Conservation (phyloP, 2,888 invertebrate species). For the Drosophila anceps region DNA sequence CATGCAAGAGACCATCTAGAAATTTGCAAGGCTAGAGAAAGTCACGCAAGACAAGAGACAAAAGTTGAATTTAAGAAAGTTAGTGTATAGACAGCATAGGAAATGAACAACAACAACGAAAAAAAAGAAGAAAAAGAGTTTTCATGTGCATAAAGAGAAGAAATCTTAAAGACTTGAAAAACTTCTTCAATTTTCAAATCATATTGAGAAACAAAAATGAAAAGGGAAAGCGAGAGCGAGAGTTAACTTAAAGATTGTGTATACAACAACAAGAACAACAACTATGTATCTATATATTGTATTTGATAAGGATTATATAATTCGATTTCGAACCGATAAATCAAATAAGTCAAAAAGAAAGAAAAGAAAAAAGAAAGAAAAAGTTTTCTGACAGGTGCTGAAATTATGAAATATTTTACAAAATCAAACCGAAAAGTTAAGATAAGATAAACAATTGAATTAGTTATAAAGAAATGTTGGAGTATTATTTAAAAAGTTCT, state of each 20-base stretch:
- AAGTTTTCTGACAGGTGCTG: constrained; percentile 65
- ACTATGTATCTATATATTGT: constrained; percentile 76
- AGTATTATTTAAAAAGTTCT: constrained; percentile 66
- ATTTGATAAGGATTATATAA: constrained; percentile 56
- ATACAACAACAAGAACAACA: constrained; percentile 83
- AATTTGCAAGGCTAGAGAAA: constrained; percentile 66
- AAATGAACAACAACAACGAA: constrained; percentile 8
- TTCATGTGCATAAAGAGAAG: constrained; percentile 5
- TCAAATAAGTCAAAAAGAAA: constrained; percentile 21
- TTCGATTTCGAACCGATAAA: constrained; percentile 53
- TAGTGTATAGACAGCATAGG: constrained; percentile 31
- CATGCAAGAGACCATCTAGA: constrained; percentile 76
- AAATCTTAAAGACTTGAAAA: not conserved
- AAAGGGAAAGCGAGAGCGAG: constrained; percentile 11
- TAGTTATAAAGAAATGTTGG: constrained; percentile 45
- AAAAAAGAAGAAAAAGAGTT: not conserved
- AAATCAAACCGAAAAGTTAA: constrained; percentile 27
- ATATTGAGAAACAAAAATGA: constrained; percentile 18
- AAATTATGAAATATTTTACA: constrained; percentile 68
- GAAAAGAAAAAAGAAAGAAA: constrained; percentile 31
- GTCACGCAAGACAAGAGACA: constrained; percentile 72
- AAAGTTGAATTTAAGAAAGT: constrained; percentile 21
- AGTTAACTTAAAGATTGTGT: constrained; percentile 47
- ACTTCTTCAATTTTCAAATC: not conserved
- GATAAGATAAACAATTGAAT: constrained; percentile 8